A percentile compares a stretch with the other conserved stretches of the same genome.
Conservation (phyloP, 2,113 vertebrate species). For the Corythornis vintsioides region DNA sequence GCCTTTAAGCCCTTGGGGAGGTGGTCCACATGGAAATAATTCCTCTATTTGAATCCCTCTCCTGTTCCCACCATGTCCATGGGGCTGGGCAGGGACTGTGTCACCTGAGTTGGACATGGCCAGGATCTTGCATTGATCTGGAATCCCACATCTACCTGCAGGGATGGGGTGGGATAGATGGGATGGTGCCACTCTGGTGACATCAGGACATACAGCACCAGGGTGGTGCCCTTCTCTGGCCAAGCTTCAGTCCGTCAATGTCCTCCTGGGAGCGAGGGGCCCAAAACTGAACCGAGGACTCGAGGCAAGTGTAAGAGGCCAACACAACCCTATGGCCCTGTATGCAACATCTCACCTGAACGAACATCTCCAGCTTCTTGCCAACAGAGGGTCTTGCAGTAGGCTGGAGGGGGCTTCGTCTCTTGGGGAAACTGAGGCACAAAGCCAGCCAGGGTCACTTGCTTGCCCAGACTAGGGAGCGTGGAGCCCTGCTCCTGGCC, state of each 20-base stretch:
- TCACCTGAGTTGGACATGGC: not conserved
- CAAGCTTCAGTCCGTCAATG: not conserved
- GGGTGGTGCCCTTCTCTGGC: not conserved
- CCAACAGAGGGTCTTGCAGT: fast-evolving
- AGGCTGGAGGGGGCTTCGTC: fast-evolving
- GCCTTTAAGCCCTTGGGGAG: not conserved
- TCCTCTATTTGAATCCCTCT: not conserved
- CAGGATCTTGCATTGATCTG: not conserved
- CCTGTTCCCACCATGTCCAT: fast-evolving
- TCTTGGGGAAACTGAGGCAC: not conserved
- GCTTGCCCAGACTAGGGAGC: fast-evolving
- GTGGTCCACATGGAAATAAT: not conserved
- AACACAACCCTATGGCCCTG: fast-evolving
- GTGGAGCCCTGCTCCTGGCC: not conserved
- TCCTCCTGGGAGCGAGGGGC: not conserved
- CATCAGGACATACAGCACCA: not conserved
- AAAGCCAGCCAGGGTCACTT: not conserved
- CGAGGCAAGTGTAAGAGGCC: not conserved
- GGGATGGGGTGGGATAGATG: not conserved
- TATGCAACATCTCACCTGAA: not conserved
- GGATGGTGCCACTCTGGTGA: not conserved
- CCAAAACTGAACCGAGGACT: not conserved
- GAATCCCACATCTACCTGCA: not conserved
- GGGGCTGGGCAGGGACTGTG: not conserved
- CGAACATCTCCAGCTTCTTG: not conserved